Evolutionary conservation across 2,888 invertebrate species (phyloP).

Genomic region (Lottia scabra): DNA sequence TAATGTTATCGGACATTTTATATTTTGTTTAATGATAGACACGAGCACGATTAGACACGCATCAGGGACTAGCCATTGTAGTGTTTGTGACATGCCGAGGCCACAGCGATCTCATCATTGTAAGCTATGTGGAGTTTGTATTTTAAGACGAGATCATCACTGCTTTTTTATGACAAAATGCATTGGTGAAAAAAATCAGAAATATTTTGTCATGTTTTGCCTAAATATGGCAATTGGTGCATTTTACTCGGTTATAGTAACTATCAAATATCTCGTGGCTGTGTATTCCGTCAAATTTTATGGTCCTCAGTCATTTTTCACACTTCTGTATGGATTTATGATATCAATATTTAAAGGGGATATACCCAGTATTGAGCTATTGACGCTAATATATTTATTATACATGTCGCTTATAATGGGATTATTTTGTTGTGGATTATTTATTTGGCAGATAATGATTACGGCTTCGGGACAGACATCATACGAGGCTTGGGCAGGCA

Average conservation of each 20-base stretch:
- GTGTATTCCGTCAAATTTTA: conserved; percentile 28
- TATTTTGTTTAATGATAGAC: conserved; percentile 27
- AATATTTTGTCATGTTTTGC: conserved; percentile 44
- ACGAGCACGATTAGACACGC: conserved; percentile 24
- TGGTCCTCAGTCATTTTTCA: conserved; percentile 40
- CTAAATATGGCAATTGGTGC: conserved; percentile 39
- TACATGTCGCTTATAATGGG: conserved; percentile 32
- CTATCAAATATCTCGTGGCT: conserved; percentile 24
- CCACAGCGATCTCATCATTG: conserved; percentile 44
- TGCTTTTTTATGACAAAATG: conserved; percentile 46
- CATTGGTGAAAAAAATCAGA: conserved; percentile 45
- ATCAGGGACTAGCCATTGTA: conserved; percentile 15
- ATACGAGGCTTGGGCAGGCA: conserved; percentile 32
- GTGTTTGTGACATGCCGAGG: conserved; percentile 20
- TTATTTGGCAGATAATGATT: conserved; percentile 41
- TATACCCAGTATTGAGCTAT: conserved; percentile 18
- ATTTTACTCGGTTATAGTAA: conserved; percentile 33
- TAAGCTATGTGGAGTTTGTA: conserved; percentile 36
- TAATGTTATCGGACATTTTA: conserved; percentile 40
- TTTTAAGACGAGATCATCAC: conserved; percentile 44
- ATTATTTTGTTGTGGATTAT: conserved; percentile 29
- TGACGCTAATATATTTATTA: conserved; percentile 32
- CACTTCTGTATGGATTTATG: conserved; percentile 26
- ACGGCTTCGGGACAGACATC: conserved; percentile 38
- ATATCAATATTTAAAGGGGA: conserved; percentile 10